Evolutionary conservation across 2,797 vertebrate genomes (phyloP).

Genomic region (Acipenser transmontanus): DNA sequence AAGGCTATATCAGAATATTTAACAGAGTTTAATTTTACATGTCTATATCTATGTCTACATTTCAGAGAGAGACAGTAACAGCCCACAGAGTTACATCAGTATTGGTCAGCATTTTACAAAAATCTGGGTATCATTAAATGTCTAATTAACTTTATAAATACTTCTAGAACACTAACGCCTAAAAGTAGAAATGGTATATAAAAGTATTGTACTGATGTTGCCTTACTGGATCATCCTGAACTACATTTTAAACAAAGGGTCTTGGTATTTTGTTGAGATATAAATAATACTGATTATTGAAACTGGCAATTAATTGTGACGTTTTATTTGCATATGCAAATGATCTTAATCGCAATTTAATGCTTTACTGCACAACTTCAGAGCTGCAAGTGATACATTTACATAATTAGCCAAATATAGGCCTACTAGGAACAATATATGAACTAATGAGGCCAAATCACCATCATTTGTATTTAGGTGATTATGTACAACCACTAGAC

Average conservation of each 20-base stretch:
- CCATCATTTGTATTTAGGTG: not conserved
- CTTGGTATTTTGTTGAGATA: not conserved
- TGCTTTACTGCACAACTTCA: not conserved
- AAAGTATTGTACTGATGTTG: no score
- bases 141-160: no score
- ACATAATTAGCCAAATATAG: not conserved
- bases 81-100: no score
- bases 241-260: not conserved
- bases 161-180: no score
- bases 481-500: not conserved
- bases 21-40: no score
- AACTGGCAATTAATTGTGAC: not conserved
- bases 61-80: no score
- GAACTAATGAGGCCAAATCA: not conserved
- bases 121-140: no score
- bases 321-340: constrained; percentile 2
- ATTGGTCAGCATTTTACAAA: no score
- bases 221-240: not conserved
- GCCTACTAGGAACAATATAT: not conserved
- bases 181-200: no score
- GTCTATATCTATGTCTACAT: no score
- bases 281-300: constrained; percentile 1
- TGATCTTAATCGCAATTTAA: not conserved
- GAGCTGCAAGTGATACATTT: not conserved
- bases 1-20: no score